Evolutionary conservation across 2,113 vertebrate genomes (phyloP).

Genomic region (Caloenas nicobarica): DNA sequence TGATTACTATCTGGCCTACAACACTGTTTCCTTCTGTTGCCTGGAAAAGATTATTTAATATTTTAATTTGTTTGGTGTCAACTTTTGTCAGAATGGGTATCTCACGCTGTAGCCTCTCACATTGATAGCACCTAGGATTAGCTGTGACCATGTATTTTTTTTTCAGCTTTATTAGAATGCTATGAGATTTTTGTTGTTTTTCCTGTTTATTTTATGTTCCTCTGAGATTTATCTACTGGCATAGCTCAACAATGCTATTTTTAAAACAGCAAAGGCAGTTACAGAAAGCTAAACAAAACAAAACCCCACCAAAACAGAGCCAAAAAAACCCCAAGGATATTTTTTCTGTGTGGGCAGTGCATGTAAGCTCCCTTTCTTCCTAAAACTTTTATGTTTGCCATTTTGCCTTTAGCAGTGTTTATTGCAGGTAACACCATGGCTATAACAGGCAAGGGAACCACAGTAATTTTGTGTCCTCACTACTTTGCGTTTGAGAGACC

Average conservation of each 20-base stretch:
- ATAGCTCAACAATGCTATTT: background rate
- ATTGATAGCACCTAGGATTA: background rate
- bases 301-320: rapidly evolving
- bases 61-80: background rate
- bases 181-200: background rate
- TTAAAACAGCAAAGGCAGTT: background rate
- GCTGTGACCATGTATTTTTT: background rate
- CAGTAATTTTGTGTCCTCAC: background rate
- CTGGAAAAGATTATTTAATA: background rate
- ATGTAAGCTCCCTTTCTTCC: background rate
- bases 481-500: background rate
- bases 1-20: background rate
- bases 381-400: background rate
- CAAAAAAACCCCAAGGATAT: no score
- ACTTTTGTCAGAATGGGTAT: background rate
- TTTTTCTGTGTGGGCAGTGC: background rate
- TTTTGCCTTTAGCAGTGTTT: background rate
- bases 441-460: background rate
- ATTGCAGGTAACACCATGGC: background rate
- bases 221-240: background rate
- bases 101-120: background rate
- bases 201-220: background rate
- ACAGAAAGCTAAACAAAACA: background rate
- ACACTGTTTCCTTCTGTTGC: background rate
- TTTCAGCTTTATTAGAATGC: background rate